phyloP scores from a whole-genome alignment of 2,113 vertebrate genomes.

The Eublepharis macularius region DNA sequence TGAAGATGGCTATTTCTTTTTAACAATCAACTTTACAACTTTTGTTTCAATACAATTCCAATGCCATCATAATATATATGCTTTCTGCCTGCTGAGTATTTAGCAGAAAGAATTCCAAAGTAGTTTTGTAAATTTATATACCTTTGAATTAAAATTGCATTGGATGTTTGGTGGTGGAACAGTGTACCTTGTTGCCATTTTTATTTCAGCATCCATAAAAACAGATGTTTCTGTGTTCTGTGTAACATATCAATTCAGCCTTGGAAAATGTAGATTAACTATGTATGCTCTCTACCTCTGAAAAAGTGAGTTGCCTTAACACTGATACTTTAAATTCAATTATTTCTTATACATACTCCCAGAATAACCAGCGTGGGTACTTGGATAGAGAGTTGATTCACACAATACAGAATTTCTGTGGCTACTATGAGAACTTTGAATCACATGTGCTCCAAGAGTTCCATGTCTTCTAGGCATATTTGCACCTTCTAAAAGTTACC shows the following conservation, averaged over 20 bases:
- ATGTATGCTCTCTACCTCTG: neutral
- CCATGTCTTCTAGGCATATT: too few relatives aligned
- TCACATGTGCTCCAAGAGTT: too few relatives aligned
- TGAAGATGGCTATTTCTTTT: conserved; percentile 26
- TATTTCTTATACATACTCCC: neutral
- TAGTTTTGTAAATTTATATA: neutral
- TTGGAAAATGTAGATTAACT: neutral
- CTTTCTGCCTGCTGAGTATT: neutral
- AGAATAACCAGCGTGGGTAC: too few relatives aligned
- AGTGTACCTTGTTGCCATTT: neutral
- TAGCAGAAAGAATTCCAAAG: neutral
- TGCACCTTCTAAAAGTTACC: too few relatives aligned
- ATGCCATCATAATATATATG: neutral
- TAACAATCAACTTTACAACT: conserved; percentile 30
- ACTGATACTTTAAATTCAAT: neutral
- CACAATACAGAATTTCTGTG: too few relatives aligned
- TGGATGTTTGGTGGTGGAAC: neutral
- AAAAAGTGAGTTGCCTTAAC: neutral
- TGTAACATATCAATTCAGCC: neutral
- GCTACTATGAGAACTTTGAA: too few relatives aligned
- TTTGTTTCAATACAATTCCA: conserved; percentile 15
- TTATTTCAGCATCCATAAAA: neutral
- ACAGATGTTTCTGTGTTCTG: neutral
- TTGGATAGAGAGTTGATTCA: too few relatives aligned
- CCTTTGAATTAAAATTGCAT: neutral